Evolutionary conservation across 1,140 invertebrate genomes (phyloP), one percentile per base, ranked within the genome.

Genomic region (Drosophila athabasca): DNA sequence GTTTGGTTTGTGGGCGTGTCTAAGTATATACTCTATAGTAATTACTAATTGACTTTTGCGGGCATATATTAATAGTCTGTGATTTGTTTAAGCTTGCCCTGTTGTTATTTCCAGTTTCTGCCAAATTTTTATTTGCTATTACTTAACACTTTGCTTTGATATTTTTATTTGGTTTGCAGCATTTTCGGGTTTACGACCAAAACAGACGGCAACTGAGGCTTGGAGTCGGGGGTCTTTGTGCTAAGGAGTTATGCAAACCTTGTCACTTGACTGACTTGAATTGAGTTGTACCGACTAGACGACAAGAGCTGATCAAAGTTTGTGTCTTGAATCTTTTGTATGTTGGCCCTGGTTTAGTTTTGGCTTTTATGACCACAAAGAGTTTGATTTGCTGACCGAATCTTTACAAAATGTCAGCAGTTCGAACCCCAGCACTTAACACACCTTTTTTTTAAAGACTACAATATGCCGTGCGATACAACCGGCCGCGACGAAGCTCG

Each of bases 321-420:
- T 84, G 81, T 80, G 64, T 22, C 75, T 69, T 83, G 64, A 79
- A 69, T 88, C 83, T 82, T 88, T 88, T 69, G 83, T 78, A 11
- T 22, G 8, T 74, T 76, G 44, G 49, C 57, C 52, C 35, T 52
- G 53, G 24, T 15, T 24, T 57, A 41, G 17, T 59, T 66, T 51
- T 29, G n/a, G 26, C 51, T 22, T 58, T 70, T 69, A 58, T 69
- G 51, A 49, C 45, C 45, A 50, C 17, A 19, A 46, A 58, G 17
- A 43, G 41, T 48, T 68, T 31, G 51, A 66, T 66, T 64, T 66
- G 26, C 31, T 43, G 41, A 43, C 51, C 45, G 55, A 75, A 79
- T 70, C 44, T 50, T 39, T 22, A 52, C 22, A 41, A 68, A 72
- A 72, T 65, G 54, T 58, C 71, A 76, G 45, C 50, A 35, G 26